Evolutionary conservation across 1,140 invertebrate genomes (phyloP), one percentile per base, ranked within the genome.

Genomic region (Calosoma granatense): DNA sequence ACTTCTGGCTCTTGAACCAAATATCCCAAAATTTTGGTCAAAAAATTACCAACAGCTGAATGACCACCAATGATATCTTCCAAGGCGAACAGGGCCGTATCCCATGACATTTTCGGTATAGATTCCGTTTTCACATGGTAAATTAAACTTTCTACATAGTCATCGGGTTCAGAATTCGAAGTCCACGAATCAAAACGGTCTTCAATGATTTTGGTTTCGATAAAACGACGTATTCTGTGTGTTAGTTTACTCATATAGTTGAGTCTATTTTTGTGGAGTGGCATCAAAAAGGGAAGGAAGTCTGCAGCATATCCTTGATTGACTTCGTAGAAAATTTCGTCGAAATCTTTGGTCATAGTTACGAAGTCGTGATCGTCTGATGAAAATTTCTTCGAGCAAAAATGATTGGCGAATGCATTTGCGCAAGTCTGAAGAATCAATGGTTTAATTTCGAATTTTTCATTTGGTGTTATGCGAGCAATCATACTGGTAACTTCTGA

Each of bases 41-140:
- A 71, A 66, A 67, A 70, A 53, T 94, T 94, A 0, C 85, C 86
- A n/a, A 94, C 80, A 0, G 91, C 92, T 0, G 88, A 85, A 67
- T 92, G 89, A 0, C 92, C 92, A 0, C 91, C 91, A 3, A 93
- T 74, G 56, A 94, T 87, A 61, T 92, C 88, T 72, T 92, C 88
- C 0, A 92, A 69, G 60, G 87, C 86, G 65, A 85, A 90, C 2
- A 89, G 74, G 2, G 87, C 83, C 14, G 81, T 81, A 20, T 86
- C 76, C 62, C 81, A 78, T 14, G 76, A 76, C 20, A 77, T 77
- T 54, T 71, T 77, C 1, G 70, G 72, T 55, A 77, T 76, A 54
- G 79, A 75, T 1, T 77, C 73, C 15, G 57, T 58, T 60, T 63
- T 68, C 0, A 87, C 71, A 3, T 83, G 78, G 47, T 82, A 76